Evolutionary conservation across 1,140 invertebrate genomes (phyloP).

Genomic region (Trialeurodes vaporariorum): DNA sequence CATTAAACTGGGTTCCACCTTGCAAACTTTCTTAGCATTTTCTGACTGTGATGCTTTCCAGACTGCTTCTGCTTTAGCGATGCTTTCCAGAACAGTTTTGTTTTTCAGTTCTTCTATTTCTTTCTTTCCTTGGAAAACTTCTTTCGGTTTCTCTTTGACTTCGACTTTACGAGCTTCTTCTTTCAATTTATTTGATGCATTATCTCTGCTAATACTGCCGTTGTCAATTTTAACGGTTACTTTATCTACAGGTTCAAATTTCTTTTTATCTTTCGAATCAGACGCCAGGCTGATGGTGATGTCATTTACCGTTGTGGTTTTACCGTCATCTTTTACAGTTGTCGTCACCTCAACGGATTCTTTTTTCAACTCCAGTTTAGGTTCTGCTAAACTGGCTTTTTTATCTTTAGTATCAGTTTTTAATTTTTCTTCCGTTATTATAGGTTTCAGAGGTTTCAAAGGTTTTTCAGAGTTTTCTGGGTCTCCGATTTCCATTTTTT

Average conservation of each 20-base stretch:
- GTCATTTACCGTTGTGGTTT: neutral
- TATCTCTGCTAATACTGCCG: neutral
- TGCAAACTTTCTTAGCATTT: neutral
- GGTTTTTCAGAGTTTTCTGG: too few relatives aligned
- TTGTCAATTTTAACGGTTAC: too few relatives aligned
- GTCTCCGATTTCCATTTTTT: constrained; percentile 9
- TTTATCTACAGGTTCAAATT: too few relatives aligned
- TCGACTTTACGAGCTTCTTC: neutral
- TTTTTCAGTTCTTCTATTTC: neutral
- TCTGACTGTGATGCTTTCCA: neutral
- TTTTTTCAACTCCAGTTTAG: neutral
- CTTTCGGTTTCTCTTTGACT: neutral
- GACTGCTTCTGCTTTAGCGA: neutral
- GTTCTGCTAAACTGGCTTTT: neutral
- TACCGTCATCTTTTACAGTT: neutral
- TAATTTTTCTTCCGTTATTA: constrained; percentile 12
- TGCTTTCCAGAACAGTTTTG: neutral
- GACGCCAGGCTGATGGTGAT: neutral
- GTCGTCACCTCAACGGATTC: neutral
- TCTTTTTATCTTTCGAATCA: neutral
- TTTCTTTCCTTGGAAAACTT: neutral
- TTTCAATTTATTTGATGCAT: neutral
- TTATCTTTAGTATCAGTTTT: neutral
- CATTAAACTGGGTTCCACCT: neutral
- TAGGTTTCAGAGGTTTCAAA: neutral